Percentiles rank a stretch among this genome's conserved stretches.
These are phyloP conservation scores for Gymnosoma rotundatum DNA, from an alignment of 2,888 invertebrate species.

Conservation along the genomic window DNA sequence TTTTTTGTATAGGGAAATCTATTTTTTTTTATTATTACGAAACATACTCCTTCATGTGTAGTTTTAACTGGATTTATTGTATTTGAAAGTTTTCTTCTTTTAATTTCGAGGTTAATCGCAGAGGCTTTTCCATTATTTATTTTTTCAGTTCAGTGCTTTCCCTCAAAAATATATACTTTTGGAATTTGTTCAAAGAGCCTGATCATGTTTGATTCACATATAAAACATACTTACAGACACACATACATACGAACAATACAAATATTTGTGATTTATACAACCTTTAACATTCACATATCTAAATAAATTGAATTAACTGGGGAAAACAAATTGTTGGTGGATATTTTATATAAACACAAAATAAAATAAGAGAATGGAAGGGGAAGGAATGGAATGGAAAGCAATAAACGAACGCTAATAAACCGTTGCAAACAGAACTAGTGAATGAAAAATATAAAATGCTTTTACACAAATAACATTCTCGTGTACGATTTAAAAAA, in stretches of 20 bases:
- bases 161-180: too few species aligned
- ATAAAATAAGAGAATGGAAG: not conserved
- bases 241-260: not conserved
- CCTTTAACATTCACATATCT: not conserved
- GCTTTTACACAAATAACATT: not conserved
- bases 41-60: too few species aligned
- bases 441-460: constrained; percentile 16
- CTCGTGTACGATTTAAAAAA: not conserved
- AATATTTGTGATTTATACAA: not conserved
- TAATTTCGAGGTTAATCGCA: too few species aligned
- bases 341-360: constrained; percentile 1
- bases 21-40: too few species aligned
- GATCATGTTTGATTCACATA: constrained; percentile 14
- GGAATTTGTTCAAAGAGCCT: not conserved
- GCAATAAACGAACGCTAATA: constrained; percentile 36
- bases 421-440: constrained; percentile 14
- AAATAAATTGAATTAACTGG: constrained; percentile 52
- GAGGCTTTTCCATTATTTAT: too few species aligned
- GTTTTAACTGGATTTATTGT: too few species aligned
- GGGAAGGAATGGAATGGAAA: not conserved
- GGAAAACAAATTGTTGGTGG: constrained; percentile 36
- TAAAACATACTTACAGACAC: not conserved
- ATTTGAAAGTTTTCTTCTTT: too few species aligned
- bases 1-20: too few species aligned
- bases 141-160: too few species aligned